These are phyloP conservation scores for Tragelaphus strepsiceros DNA, from an alignment of 2,113 vertebrate genomes.

Conservation along the genomic window DNA sequence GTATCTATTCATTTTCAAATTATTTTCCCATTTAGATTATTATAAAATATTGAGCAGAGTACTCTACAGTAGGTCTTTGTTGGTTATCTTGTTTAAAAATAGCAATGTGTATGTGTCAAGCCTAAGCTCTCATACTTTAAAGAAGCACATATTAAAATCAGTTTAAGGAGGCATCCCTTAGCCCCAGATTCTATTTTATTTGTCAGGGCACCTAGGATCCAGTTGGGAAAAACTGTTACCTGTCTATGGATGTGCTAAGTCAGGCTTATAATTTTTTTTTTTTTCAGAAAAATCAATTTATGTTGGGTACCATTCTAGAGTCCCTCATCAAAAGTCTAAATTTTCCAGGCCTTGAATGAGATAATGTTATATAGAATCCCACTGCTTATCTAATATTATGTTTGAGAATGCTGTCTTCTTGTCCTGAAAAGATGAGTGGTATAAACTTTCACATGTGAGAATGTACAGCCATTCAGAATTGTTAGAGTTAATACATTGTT, in stretches of 20 bases:
- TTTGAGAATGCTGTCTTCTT: neutral
- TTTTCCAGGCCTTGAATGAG: neutral
- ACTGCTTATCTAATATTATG: neutral
- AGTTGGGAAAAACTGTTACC: neutral
- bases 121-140: neutral
- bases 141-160: neutral
- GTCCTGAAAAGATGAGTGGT: neutral
- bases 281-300: neutral
- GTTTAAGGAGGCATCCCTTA: neutral
- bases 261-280: neutral
- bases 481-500: slow-evolving; percentile 18
- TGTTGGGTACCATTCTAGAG: neutral
- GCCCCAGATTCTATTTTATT: neutral
- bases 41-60: neutral
- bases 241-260: neutral
- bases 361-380: neutral
- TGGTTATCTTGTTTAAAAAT: neutral
- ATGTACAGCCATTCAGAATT: neutral
- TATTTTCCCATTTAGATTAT: neutral
- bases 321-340: neutral
- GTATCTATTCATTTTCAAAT: neutral
- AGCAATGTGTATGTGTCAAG: neutral
- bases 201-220: neutral
- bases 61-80: neutral
- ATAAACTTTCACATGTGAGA: neutral